Base-by-base conservation (phyloP, 2,888 invertebrate genomes). In the Ophioninae sp. region DNA sequence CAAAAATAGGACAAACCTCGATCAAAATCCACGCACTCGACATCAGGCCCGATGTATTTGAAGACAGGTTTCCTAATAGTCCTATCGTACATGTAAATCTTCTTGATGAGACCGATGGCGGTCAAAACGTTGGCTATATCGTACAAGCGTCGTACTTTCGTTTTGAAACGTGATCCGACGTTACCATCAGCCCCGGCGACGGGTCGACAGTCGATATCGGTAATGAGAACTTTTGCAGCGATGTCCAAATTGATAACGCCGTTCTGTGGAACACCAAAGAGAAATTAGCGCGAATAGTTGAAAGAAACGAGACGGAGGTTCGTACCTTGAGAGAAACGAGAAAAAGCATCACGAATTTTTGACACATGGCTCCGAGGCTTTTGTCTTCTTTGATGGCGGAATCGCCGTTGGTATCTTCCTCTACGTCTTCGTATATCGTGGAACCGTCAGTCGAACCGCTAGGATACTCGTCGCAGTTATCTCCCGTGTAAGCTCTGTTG, bases 121-220 rank as follows among this genome's bases (percentile, higher is more conserved):
- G 96, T 95, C 88, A 96, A 94, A 86, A 96, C 96, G 93, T 96
- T 96, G 82, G 96, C 96, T 88, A 96, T 96, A 91, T 96, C 96
- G 92, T 96, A 96, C 44, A 96, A 94, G 86, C 96, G 94, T 83
- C 96, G 94, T 84, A 96, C 95, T 94, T 96, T 96, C 44, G 96
- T 96, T 93, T 95, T 94, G 92, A 94, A 94, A 88, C 94, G 94
- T 30, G 94, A 94, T 79, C 88, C 86, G 37, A 81, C 80, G 51
- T 79, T 86, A 56, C 83, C 85, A 61, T 87, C 87, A 22, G 74
- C 79, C 61, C 69, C 85, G 85, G 94, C 94, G 87, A 94, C 94
- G 0, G 94, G 94, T 30, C 94, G 94, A 58, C 94, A 92, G 79
- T 93, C 92, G 30, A 93, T 92, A 89, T 94, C 94, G 83, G 94